phyloP scores from a whole-genome alignment of 2,797 vertebrate genomes.

The Falco rusticolus region DNA sequence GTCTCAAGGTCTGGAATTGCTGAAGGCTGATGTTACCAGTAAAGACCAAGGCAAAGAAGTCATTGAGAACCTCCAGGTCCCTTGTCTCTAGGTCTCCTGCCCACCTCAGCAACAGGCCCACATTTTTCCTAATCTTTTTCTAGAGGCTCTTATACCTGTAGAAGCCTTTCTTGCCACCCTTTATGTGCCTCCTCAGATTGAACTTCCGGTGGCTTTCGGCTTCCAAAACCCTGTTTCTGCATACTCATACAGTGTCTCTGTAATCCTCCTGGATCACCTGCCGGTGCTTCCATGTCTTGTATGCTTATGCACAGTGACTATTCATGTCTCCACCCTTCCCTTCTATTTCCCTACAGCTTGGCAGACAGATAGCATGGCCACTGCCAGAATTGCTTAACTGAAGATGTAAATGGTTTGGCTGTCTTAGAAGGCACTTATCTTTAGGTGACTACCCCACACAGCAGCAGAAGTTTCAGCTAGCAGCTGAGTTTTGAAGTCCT shows the following conservation, averaged over 20 bases:
- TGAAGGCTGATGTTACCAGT: neutral
- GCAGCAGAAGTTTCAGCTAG: neutral
- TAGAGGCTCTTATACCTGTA: neutral
- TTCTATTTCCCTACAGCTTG: neutral
- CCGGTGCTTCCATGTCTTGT: neutral
- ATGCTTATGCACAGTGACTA: neutral
- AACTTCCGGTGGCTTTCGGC: neutral
- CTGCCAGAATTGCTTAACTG: slow-evolving; percentile 15
- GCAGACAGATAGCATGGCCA: neutral
- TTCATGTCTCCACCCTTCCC: neutral
- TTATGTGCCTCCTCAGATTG: neutral
- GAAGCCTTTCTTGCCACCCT: neutral
- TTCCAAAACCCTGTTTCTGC: neutral
- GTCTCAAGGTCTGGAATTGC: neutral
- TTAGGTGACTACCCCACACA: neutral
- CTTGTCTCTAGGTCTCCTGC: neutral
- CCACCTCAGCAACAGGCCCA: neutral
- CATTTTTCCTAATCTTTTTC: neutral
- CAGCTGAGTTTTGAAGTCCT: neutral
- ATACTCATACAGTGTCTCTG: neutral
- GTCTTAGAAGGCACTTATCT: neutral
- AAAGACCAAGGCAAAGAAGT: neutral
- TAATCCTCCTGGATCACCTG: neutral
- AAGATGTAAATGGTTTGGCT: slow-evolving; percentile 21
- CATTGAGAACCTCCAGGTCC: neutral